Evolutionary conservation across 2,888 invertebrate genomes (phyloP).

Genomic region (Drosophila mayaguana): DNA sequence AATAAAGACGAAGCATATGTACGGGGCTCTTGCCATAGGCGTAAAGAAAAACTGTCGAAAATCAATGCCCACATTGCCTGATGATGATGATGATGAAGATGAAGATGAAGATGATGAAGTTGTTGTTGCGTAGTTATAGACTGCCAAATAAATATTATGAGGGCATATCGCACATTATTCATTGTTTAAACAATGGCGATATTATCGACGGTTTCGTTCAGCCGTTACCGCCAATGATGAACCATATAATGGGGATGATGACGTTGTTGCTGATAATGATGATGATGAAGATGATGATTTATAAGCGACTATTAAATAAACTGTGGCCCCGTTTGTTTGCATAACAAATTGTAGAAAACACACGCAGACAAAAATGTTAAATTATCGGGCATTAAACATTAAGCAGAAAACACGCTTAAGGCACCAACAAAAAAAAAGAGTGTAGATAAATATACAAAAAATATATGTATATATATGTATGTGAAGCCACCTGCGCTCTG

Average conservation of each 20-base stretch:
- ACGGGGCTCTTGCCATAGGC: slow-evolving; percentile 19
- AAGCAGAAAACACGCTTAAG: slow-evolving; percentile 65
- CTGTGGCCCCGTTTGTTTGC: slow-evolving; percentile 75
- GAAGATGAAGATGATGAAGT: not conserved
- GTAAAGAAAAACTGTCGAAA: slow-evolving; percentile 38
- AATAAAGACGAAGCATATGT: slow-evolving; percentile 44
- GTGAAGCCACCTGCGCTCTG: slow-evolving; percentile 71
- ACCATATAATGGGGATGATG: slow-evolving; percentile 38
- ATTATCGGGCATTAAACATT: slow-evolving; percentile 76
- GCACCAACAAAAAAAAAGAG: slow-evolving; percentile 19
- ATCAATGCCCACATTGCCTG: slow-evolving; percentile 59
- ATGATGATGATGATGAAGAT: slow-evolving; percentile 35
- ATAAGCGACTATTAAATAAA: slow-evolving; percentile 70
- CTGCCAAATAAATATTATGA: slow-evolving; percentile 76
- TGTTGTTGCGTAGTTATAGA: slow-evolving; percentile 51
- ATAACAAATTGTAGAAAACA: slow-evolving; percentile 68
- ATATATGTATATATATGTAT: not conserved
- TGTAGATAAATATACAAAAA: not conserved
- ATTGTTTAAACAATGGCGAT: slow-evolving; percentile 66
- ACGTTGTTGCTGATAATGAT: slow-evolving; percentile 48
- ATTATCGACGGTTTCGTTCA: slow-evolving; percentile 47
- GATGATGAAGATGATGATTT: slow-evolving; percentile 69
- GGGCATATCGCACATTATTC: slow-evolving; percentile 72
- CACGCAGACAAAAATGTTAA: slow-evolving; percentile 46
- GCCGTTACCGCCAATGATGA: slow-evolving; percentile 9